Base-by-base conservation (phyloP, 1,140 invertebrate genomes). In the Homarus americanus region DNA sequence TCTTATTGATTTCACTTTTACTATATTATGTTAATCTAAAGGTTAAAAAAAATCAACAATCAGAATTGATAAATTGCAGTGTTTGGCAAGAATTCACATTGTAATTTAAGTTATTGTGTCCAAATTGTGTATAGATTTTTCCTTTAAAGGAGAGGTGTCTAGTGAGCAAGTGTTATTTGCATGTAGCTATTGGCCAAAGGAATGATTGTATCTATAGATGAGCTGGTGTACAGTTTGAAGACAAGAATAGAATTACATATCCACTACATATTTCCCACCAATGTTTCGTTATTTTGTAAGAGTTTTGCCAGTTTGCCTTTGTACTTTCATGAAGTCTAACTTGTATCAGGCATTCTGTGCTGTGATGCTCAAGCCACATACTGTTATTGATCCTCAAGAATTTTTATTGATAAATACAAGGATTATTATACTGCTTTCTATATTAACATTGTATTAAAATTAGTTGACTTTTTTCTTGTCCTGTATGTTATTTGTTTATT, bases 321-420 rank as follows among this genome's bases (percentile, higher is more conserved):
- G 53, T 58, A 58, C 53, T 58, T 58, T 58, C 12, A 58, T 58
- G 24, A 20, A 49, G 44, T 58, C 17, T 58, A 58, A 58, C 53
- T 24, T 58, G 12, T 58, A 58, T 58, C 24, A 1, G 53, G 53
- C 20, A 58, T 58, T 58, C 53, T 58, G 20, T 3, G 20, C 53
- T 58, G 15, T 58, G 53, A 58, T 58, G 53, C 53, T 58, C 20
- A 20, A 58, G 53, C 53, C 53, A 58, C 53, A 58, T 49, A 49
- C 44, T 58, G 53, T 58, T 58, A 4, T 58, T 20, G 20, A 20
- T 58, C 20, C 53, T 20, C n/a, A n/a, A 1, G 3, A 58, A 15
- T 58, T 58, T 58, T 58, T 58, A 58, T 58, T 58, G 53, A 58
- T 58, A 58, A 58, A 24, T 58, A 58, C 53, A 58, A 58, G 53